Evolutionary conservation across 2,888 invertebrate genomes (phyloP), one percentile per base, ranked within the genome.

Genomic region (Drosophila infuscata): DNA sequence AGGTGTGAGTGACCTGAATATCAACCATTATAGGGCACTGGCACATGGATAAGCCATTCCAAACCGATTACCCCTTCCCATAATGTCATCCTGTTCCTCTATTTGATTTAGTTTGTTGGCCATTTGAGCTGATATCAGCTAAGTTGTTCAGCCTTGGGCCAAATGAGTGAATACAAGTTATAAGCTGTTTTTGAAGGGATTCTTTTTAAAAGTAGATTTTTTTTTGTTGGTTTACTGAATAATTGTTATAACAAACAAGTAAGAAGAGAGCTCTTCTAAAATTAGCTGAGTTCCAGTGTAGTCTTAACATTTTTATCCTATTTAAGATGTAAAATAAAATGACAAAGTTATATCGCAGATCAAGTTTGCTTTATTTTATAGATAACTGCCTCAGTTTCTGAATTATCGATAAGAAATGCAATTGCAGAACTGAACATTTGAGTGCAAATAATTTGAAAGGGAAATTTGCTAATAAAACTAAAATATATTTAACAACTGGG

Each of bases 1-100:
- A 79, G 79, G 83, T 84, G 83, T 79, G 70, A 88, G 83, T 79
- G 83, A 84, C 83, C 83, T 74, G 70, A 71, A 88, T 82, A 80
- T 58, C 20, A 41, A 30, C 54, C 56, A 71, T 75, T 79, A 78
- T 79, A 65, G 75, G 12, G 30, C 67, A 38, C 38, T 38, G 38
- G 61, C 30, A 67, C 71, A 57, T 66, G 60, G 43, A 33, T 53
- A 63, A 67, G 25, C 70, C 60, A 59, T 67, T 52, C 48, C 58
- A 36, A 36, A 41, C 53, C 71, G 36, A 74, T 63, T 61, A 62
- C 49, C 38, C 49, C 38, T 52, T 52, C 20, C 51, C 57, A 74
- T 74, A 70, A 52, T 32, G 35, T 51, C 46, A 25, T 46, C 46
- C 25, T 15, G 56, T 41, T 65, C 12, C 4, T 25, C 17, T 49